These are phyloP conservation scores for Procambarus clarkii DNA, from an alignment of 1,140 invertebrate genomes.

Conservation along the genomic window DNA sequence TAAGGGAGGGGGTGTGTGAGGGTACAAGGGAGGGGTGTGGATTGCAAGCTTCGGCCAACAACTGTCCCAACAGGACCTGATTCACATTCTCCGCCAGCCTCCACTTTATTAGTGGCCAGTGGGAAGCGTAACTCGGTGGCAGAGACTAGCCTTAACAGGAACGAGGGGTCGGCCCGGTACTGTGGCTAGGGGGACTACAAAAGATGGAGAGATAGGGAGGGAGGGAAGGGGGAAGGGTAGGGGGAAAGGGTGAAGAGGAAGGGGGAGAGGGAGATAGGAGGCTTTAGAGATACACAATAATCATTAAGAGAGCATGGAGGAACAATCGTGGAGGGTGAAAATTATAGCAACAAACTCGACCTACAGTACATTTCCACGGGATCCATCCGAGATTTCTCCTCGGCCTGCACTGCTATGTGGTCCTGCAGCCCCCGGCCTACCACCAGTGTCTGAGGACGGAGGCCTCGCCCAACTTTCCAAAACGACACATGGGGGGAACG, in stretches of 20 bases:
- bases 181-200: not conserved
- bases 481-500: no score
- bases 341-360: no score
- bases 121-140: slow-evolving; percentile 45
- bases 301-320: no score
- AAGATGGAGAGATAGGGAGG: not conserved
- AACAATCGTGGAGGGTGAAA: no score
- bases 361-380: no score
- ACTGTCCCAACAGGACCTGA: not conserved
- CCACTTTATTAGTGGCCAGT: slow-evolving; percentile 30
- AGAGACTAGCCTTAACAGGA: not conserved
- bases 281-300: not conserved
- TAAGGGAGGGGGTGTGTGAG: not conserved
- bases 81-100: not conserved
- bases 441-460: no score
- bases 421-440: no score
- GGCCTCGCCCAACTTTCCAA: no score
- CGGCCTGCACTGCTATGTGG: no score
- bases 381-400: no score
- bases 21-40: not conserved
- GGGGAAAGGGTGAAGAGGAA: not conserved
- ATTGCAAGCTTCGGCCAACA: not conserved
- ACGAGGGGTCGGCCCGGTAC: no score
- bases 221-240: not conserved
- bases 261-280: not conserved